Conservation (phyloP, 2,797 vertebrate species). For the Tenualosa thibaudeaui region DNA sequence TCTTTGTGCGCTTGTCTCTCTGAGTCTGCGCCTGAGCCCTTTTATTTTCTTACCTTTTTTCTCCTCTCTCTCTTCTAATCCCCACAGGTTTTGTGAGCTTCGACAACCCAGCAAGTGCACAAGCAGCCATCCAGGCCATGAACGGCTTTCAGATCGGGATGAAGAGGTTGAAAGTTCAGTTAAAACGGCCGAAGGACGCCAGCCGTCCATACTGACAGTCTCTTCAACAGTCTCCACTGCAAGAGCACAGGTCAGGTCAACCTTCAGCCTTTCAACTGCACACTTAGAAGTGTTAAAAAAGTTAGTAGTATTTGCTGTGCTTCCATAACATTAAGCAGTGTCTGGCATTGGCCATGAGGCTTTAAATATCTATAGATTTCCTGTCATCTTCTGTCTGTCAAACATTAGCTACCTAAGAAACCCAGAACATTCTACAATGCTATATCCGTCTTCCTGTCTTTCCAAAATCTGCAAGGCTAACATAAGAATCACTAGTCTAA, state of each 20-base stretch:
- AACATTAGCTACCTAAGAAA: background rate
- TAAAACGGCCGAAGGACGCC: conserved; percentile 96
- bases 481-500: background rate
- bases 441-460: background rate
- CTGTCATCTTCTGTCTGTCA: background rate
- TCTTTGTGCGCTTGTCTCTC: background rate
- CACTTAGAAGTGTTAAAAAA: background rate
- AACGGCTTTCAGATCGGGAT: conserved; percentile 99
- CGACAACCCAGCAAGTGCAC: conserved; percentile 96
- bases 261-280: background rate
- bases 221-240: conserved; percentile 66
- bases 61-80: background rate
- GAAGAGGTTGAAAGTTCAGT: conserved; percentile 98
- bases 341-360: background rate
- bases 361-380: background rate
- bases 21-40: background rate
- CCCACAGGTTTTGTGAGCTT: conserved; percentile 94
- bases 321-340: background rate
- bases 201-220: conserved; percentile 93
- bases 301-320: background rate
- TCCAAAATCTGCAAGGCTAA: background rate
- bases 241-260: conserved; percentile 77
- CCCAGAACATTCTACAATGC: background rate
- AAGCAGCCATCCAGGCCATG: conserved; percentile 98
- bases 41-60: background rate